Evolutionary conservation across 1,140 invertebrate genomes (phyloP), one percentile per base, ranked within the genome.

Genomic region (Atta texana): DNA sequence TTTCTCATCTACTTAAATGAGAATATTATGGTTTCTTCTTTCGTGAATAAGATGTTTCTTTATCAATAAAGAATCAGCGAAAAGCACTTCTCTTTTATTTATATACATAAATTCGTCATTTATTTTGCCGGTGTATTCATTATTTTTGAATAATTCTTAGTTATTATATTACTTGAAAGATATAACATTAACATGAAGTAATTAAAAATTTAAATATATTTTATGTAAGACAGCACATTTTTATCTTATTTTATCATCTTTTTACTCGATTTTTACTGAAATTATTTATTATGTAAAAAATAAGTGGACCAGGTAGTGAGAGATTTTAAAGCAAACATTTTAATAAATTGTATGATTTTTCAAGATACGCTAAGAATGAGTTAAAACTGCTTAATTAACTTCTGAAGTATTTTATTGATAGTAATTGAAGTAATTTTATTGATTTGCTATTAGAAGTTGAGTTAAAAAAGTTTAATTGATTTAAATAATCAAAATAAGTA

Each of bases 1-100:
- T n/a, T 57, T 75, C 21, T 0, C 16, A n/a, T 75, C 53, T 74
- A 55, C n/a, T 75, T 75, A 75, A 75, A 59, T 4, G 10, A 34
- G 2, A 39, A 12, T 57, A 39, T 10, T 59, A 12, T 57, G n/a
- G 53, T 18, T 72, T 55, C 66, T 72, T 31, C 2, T 57, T 61
- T 39, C n/a, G n/a, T 24, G 14, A 59, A 59, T 44, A 44, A 14
- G 55, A 44, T 61, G 34, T 44, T 75, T 61, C 6, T 53, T 69
- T 24, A 24, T 59, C 24, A 24, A 39, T 39, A 28, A 76, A n/a
- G 14, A 76, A 3, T 31, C n/a, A 10, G 0, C 6, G 34, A 21
- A 18, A 39, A 3, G 53, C 3, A 14, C 14, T 59, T 24, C 8
- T 8, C 18, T 57, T 61, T 59, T 28, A 8, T 39, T 39, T 6